phyloP scores from a whole-genome alignment of 2,797 vertebrate genomes.

The Acanthurus tractus region DNA sequence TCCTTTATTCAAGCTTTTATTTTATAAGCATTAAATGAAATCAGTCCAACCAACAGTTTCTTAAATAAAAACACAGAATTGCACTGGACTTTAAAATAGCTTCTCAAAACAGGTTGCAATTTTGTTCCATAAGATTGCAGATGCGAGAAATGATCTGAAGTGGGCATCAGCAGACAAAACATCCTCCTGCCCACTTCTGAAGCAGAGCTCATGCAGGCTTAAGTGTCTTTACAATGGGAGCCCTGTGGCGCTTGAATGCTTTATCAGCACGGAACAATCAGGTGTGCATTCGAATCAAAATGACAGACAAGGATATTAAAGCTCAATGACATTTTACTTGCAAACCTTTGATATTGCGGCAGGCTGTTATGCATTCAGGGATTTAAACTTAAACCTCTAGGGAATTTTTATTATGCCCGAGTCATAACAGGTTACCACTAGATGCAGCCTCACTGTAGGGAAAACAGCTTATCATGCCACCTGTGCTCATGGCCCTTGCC shows the following conservation, averaged over 20 bases:
- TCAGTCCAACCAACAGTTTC: not conserved
- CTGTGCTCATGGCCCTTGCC: conserved; percentile 11
- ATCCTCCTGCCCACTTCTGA: conserved; percentile 38
- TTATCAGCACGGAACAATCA: conserved; percentile 73
- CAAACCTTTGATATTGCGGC: conserved; percentile 74
- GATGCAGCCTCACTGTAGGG: conserved; percentile 5
- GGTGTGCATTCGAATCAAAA: conserved; percentile 81
- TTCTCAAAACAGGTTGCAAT: conserved; percentile 1
- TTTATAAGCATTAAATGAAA: conserved; percentile 10
- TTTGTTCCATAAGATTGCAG: not conserved
- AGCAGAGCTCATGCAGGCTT: conserved; percentile 44
- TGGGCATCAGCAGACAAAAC: conserved; percentile 30
- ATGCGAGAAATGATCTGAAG: conserved; percentile 19
- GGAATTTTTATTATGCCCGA: conserved; percentile 60
- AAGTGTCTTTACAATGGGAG: conserved; percentile 60
- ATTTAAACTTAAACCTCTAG: conserved; percentile 67
- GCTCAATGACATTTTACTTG: conserved; percentile 82
- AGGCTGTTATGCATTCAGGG: conserved; percentile 66
- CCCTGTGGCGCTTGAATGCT: conserved; percentile 59
- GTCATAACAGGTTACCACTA: conserved; percentile 28
- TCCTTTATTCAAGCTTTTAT: not conserved
- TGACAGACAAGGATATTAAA: conserved; percentile 82
- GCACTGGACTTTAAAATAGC: not conserved
- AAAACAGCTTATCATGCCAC: conserved; percentile 33
- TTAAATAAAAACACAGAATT: conserved; percentile 11